Evolutionary conservation across 2,888 invertebrate species (phyloP), one percentile per base, ranked within the genome.

Genomic region (Druceiella hillmani): DNA sequence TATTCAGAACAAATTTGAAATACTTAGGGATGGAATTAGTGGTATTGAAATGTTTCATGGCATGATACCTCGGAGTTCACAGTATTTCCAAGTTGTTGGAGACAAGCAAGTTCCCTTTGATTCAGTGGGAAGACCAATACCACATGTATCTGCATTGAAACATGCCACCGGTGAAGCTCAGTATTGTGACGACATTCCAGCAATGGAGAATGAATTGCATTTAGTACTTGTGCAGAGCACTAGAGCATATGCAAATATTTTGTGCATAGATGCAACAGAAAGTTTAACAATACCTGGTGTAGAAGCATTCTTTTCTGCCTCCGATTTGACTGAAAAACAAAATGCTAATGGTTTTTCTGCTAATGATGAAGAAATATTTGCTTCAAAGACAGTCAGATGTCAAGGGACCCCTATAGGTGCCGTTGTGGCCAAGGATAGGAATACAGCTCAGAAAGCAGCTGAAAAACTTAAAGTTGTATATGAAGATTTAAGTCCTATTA

Each of bases 101-200:
- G 53, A 61, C n/a, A 59, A 63, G 12, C 75, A 77, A 47, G 50
- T 64, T n/a, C 52, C 52, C 10, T n/a, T n/a, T n/a, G 83, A 87
- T 59, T 66, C 79, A 6, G 72, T 89, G 13, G 86, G 87, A 1
- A 65, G 79, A 20, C 83, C 88, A 0, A 60, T 83, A 17, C 66
- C 79, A 1, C 89, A 90, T 53, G 59, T 67, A 1, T 80, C 87
- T 3, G 87, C 83, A 0, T 66, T 75, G 20, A 86, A 87, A 54
- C 90, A 91, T 61, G 83, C 82, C 2, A 80, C 86, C 1, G 83
- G 89, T 2, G 88, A 90, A 62, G 89, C 89, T 1, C 59, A 81
- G 9, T 91, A 88, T 54, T 77, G 81, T 38, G 87, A 87, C 54
- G 91, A 91, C 53, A 78, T 87, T 40, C 84, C 86, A 0, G 63